A percentile compares a stretch with the other conserved stretches of the same genome.
Conservation (phyloP, 2,888 invertebrate species). For the Aelia acuminata region DNA sequence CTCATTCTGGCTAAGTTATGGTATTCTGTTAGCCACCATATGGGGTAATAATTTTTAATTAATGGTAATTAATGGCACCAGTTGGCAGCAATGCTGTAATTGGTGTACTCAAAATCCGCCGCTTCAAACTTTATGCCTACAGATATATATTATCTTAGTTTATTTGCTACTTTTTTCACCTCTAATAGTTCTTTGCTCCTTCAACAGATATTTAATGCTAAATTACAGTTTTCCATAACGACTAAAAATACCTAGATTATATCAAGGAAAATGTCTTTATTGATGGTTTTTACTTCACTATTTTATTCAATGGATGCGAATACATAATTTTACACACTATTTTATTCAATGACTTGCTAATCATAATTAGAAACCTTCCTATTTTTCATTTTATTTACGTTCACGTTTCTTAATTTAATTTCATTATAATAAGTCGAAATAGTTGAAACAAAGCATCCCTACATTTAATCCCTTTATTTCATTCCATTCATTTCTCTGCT, state of each 20-base stretch:
- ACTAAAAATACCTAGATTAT: neutral
- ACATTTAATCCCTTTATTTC: too few relatives aligned
- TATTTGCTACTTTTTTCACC: neutral
- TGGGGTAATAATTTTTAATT: conserved; percentile 48
- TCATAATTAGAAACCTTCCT: too few relatives aligned
- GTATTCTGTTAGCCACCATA: conserved; percentile 44
- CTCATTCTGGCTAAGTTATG: conserved; percentile 40
- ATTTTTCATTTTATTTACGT: too few relatives aligned
- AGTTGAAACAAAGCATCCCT: too few relatives aligned
- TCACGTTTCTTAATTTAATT: too few relatives aligned
- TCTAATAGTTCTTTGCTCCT: neutral
- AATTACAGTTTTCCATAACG: neutral
- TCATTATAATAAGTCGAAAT: too few relatives aligned
- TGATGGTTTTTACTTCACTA: neutral
- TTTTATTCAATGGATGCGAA: neutral
- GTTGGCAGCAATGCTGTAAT: conserved; percentile 42
- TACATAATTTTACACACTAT: neutral
- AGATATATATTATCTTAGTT: conserved; percentile 32
- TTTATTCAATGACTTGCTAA: too few relatives aligned
- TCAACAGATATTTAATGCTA: neutral
- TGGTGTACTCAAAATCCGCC: conserved; percentile 40
- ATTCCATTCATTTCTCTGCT: too few relatives aligned
- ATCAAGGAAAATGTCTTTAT: neutral
- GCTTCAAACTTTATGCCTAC: conserved; percentile 34
- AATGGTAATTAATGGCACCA: conserved; percentile 44